Conservation (phyloP, 2,888 invertebrate species). For the Eurytoma adleriae region DNA sequence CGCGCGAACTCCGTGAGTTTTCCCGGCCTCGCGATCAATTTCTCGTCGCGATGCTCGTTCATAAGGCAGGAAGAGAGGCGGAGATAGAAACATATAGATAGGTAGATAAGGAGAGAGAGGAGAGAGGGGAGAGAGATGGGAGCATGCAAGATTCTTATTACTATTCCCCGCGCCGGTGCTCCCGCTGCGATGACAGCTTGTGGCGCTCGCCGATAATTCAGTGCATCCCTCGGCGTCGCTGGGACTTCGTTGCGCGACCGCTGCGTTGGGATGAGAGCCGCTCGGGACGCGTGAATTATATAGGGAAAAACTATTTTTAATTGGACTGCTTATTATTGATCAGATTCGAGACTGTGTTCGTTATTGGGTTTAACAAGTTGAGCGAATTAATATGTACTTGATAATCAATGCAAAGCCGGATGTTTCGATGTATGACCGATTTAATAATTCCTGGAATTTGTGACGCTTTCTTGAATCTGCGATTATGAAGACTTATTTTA, state of each 20-base stretch:
- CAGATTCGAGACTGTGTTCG: not conserved
- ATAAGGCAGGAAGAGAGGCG: not conserved
- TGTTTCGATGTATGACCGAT: too few relatives aligned
- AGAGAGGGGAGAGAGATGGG: not conserved
- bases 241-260: not conserved
- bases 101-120: too few relatives aligned
- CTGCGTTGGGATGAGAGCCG: not conserved
- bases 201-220: constrained; percentile 4
- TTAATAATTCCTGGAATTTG: too few relatives aligned
- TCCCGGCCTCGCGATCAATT: not conserved
- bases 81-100: too few relatives aligned
- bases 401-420: too few relatives aligned
- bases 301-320: constrained; percentile 5
- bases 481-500: too few relatives aligned
- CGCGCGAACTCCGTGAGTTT: not conserved
- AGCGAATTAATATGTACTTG: not conserved
- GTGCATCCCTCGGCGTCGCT: not conserved
- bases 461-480: too few relatives aligned
- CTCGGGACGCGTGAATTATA: not conserved
- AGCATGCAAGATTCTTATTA: constrained; percentile 6
- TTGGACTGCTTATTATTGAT: not conserved
- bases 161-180: not conserved
- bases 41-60: not conserved
- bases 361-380: not conserved
- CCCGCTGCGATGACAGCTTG: too few relatives aligned